Conservation (phyloP, 92 coral and sea anemone genomes). For the Paramuricea clavata region DNA sequence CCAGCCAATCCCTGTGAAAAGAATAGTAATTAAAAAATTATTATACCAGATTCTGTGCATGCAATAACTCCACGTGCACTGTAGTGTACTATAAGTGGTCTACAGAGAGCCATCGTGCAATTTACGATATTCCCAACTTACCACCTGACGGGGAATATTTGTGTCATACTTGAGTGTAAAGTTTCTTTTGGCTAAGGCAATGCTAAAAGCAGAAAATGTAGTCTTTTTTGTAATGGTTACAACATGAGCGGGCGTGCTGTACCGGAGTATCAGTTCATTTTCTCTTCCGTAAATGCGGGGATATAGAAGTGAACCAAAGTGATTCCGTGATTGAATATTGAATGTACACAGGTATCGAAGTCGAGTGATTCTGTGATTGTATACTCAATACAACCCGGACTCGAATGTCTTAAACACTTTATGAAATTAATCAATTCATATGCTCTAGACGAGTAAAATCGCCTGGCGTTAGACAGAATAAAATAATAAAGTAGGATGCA, state of each 20-base stretch:
- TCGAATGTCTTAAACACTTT: neutral
- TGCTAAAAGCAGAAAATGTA: slow-evolving; percentile 38
- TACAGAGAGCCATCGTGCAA: neutral
- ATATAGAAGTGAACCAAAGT: too few relatives aligned
- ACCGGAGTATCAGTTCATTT: too few relatives aligned
- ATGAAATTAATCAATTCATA: neutral
- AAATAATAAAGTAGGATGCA: too few relatives aligned
- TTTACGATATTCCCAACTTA: slow-evolving; percentile 43
- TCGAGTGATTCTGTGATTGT: too few relatives aligned
- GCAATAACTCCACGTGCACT: neutral
- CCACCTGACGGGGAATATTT: slow-evolving; percentile 79
- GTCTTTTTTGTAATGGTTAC: too few relatives aligned
- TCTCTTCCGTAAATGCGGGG: too few relatives aligned
- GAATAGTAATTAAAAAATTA: neutral
- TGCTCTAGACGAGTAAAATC: too few relatives aligned
- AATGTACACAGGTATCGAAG: too few relatives aligned
- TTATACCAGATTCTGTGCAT: too few relatives aligned
- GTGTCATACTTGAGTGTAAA: slow-evolving; percentile 76
- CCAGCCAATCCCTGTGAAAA: slow-evolving; percentile 71
- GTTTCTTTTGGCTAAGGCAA: slow-evolving; percentile 75
- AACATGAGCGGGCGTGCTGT: too few relatives aligned
- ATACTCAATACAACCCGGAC: neutral
- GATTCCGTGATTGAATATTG: too few relatives aligned
- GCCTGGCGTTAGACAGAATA: too few relatives aligned
- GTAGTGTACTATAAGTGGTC: neutral